A percentile compares a stretch with the other conserved stretches of the same genome.
Evolutionary conservation across 1,140 invertebrate species (phyloP).

Genomic region (Caenorhabditis inopinata): DNA sequence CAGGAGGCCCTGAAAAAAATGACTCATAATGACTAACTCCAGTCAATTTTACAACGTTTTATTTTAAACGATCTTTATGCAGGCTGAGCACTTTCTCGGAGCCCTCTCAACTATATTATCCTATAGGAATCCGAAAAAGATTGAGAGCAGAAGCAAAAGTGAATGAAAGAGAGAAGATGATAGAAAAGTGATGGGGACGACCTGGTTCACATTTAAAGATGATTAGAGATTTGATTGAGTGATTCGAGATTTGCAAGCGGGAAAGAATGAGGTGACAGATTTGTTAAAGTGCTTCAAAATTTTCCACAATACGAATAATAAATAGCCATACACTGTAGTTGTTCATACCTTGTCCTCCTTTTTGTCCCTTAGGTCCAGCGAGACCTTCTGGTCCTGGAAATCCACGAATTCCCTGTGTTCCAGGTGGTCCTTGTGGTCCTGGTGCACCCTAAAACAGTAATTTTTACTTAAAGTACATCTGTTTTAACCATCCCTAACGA

Average conservation of each 20-base stretch:
- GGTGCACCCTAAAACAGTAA: slow-evolving; percentile 57
- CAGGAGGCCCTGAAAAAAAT: slow-evolving; percentile 57
- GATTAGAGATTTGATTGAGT: slow-evolving; percentile 36
- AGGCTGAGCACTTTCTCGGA: not conserved
- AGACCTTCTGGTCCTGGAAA: slow-evolving; percentile 66
- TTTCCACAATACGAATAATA: not conserved
- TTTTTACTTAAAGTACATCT: not conserved
- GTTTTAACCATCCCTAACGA: too few relatives aligned
- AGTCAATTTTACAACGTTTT: slow-evolving; percentile 10
- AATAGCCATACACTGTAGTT: not conserved
- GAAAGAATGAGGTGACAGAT: not conserved
- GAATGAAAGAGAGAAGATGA: not conserved
- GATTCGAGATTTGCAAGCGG: not conserved
- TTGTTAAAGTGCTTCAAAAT: not conserved
- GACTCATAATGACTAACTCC: slow-evolving; percentile 38
- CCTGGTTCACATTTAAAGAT: not conserved
- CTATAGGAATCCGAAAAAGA: too few relatives aligned
- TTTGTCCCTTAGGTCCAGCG: slow-evolving; percentile 60
- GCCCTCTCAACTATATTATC: slow-evolving; percentile 16
- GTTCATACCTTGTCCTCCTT: slow-evolving; percentile 39
- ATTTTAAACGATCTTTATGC: too few relatives aligned
- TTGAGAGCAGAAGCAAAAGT: not conserved
- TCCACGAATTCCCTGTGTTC: slow-evolving; percentile 59
- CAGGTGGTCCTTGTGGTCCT: slow-evolving; percentile 64
- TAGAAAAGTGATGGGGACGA: not conserved